phyloP scores from a whole-genome alignment of 2,888 invertebrate species.

The Zhuqinia jingwanae region DNA sequence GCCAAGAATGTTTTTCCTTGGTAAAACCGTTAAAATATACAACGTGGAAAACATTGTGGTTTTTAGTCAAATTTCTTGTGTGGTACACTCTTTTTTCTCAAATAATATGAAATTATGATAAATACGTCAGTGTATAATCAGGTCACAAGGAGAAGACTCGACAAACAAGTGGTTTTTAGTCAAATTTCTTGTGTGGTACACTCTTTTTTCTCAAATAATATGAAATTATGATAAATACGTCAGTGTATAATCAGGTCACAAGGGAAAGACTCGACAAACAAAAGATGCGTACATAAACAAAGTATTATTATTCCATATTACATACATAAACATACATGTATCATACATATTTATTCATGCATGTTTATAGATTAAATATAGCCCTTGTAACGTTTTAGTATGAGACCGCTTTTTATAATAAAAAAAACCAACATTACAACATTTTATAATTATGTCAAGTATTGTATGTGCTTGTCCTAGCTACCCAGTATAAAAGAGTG shows the following conservation, averaged over 20 bases:
- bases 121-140: slow-evolving; percentile 4
- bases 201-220: neutral
- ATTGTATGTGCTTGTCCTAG: too few relatives aligned
- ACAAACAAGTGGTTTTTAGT: neutral
- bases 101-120: slow-evolving; percentile 19
- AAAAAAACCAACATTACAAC: too few relatives aligned
- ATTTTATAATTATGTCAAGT: too few relatives aligned
- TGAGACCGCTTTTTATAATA: too few relatives aligned
- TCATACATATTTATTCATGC: too few relatives aligned
- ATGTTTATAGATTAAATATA: too few relatives aligned
- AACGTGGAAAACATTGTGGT: neutral
- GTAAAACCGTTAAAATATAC: neutral
- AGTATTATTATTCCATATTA: too few relatives aligned
- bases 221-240: slow-evolving; percentile 11
- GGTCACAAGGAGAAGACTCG: slow-evolving; percentile 15
- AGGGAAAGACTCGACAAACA: neutral
- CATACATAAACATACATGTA: too few relatives aligned
- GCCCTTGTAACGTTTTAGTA: too few relatives aligned
- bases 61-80: neutral
- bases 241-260: slow-evolving; percentile 26
- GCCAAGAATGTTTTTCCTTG: neutral
- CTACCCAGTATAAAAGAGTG: too few relatives aligned
- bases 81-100: neutral
- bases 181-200: neutral
- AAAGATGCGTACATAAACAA: too few relatives aligned